Base-by-base conservation (phyloP, 2,797 vertebrate species). In the Knipowitschia caucasica region DNA sequence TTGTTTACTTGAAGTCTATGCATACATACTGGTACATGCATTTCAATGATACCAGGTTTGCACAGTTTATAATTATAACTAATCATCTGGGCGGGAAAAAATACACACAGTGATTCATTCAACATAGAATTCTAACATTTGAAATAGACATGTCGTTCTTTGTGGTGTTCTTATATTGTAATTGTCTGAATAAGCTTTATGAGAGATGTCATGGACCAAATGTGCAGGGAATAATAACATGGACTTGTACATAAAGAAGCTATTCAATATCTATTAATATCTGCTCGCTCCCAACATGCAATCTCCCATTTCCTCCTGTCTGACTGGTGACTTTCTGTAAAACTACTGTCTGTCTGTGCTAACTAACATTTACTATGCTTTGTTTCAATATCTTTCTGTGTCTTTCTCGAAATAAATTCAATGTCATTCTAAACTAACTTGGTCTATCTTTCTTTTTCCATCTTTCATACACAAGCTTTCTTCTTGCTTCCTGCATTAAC, bases 371-470 rank as follows among this genome's bases (percentile, higher is more conserved):
- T 63, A 64, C 83, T 81, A 73, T 81, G 83, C 25, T 56, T 80
- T 76, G 57, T 77, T 69, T 83, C 78, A 78, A 18, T 67, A 65
- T 56, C 84, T 83, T 77, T 75, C 81, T 44, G 73, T 84, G 76
- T 90, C 83, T 86, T 88, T 82, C 80, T 4, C 83, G 86, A 67
- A 90, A 90, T 86, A 89, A 93, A 94, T 50, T 46, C 63, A 90
- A 87, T 73, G 73, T 73, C 77, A 91, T 80, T 80, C 83, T 83
- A 47, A 90, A 58, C 77, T 91, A 73, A 79, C 71, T 61, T 55
- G 62, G 68, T 60, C 65, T 71, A 82, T 65, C 29, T 75, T 73
- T 69, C 18, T 20, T 38, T 36, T 3, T 27, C 7, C 21, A 0
- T 2, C 3, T 62, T 58, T 51, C 69, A 77, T 79, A 65, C 49